Percentiles rank a stretch among this genome's conserved stretches.
Conservation (phyloP, 2,113 vertebrate species). For the Cheirogaleus medius region DNA sequence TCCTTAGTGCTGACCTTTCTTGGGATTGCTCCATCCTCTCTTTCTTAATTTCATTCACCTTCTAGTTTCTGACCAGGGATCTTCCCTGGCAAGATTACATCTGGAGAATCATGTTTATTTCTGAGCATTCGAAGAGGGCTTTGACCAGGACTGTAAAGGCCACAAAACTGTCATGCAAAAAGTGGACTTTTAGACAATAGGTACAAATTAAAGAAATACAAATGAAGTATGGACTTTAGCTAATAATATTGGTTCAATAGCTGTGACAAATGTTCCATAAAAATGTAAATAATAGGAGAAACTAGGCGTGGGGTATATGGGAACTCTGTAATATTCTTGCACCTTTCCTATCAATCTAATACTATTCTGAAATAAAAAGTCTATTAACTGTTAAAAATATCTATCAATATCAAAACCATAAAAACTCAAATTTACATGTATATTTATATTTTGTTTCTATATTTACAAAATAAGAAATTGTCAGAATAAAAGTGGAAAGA, state of each 20-base stretch:
- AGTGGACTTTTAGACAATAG: not conserved
- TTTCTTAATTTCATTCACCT: not conserved
- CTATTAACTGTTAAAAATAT: conserved; percentile 34
- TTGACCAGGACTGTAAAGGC: not conserved
- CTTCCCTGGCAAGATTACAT: not conserved
- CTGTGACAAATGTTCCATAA: not conserved
- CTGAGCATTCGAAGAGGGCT: not conserved
- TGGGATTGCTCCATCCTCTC: not conserved
- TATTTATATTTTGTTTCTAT: not conserved
- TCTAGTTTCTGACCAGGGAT: not conserved
- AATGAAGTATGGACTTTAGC: not conserved
- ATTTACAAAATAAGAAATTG: not conserved
- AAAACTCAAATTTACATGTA: not conserved
- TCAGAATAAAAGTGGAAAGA: not conserved
- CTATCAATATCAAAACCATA: not conserved
- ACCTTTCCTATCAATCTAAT: not conserved
- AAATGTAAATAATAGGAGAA: not conserved
- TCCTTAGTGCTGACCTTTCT: not conserved
- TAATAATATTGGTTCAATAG: not conserved
- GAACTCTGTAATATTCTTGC: not conserved
- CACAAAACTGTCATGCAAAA: not conserved
- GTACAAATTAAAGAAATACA: not conserved
- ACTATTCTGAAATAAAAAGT: not conserved
- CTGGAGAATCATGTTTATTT: not conserved
- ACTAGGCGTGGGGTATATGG: not conserved